Conservation (phyloP, 1,140 invertebrate genomes). For the Zelostemma sp. region DNA sequence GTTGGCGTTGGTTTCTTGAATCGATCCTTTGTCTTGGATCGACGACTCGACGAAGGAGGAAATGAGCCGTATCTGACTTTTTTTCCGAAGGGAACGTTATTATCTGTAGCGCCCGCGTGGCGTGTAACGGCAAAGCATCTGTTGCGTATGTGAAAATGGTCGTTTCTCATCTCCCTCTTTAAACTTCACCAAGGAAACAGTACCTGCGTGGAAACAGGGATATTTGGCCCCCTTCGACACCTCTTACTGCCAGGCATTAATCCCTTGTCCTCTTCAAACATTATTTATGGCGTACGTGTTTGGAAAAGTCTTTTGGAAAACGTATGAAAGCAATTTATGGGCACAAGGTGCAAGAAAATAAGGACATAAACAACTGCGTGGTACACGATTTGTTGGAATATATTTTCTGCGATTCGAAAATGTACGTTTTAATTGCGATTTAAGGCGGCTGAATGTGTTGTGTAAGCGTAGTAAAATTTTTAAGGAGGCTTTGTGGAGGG, state of each 20-base stretch:
- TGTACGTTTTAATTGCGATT: too few species aligned
- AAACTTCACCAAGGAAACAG: conserved; percentile 6
- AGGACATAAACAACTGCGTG: too few species aligned
- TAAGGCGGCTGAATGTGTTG: too few species aligned
- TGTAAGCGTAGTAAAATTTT: too few species aligned
- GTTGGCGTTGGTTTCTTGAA: too few species aligned
- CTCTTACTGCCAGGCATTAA: conserved; percentile 28
- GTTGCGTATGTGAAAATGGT: conserved; percentile 25
- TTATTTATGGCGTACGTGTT: conserved; percentile 25
- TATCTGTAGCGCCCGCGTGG: conserved; percentile 30
- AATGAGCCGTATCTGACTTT: conserved; percentile 38
- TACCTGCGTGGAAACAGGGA: conserved; percentile 23
- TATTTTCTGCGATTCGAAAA: too few species aligned
- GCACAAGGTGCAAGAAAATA: background rate
- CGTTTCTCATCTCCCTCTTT: conserved; percentile 13
- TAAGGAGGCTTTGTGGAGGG: too few species aligned
- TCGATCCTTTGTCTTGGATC: conserved; percentile 23
- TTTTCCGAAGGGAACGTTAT: conserved; percentile 28
- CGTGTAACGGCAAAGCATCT: conserved; percentile 22
- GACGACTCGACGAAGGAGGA: conserved; percentile 27
- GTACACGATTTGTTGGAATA: too few species aligned
- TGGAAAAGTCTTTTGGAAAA: background rate
- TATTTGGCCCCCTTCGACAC: conserved; percentile 30
- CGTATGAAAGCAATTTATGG: background rate
- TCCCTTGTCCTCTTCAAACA: conserved; percentile 23